Base-by-base conservation (phyloP, 2,888 invertebrate genomes). In the Diplolepis rosae region DNA sequence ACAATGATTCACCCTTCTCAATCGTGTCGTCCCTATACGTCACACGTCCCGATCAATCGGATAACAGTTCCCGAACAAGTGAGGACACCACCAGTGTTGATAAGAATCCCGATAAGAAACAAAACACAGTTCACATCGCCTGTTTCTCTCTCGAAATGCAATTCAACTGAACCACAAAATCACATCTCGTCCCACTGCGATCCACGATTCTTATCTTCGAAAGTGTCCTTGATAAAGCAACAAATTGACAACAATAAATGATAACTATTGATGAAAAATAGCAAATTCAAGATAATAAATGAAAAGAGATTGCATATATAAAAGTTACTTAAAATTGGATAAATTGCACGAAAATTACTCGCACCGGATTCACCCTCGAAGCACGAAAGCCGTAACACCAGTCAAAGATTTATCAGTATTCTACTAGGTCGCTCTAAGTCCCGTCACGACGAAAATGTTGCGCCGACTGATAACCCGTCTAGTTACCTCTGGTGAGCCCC, bases 391-490 rank as follows among this genome's bases (percentile, higher is more conserved):
- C 35, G 35, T 24, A 35, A 24, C 24, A 61, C 56, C 22, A 61
- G 35, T 61, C 35, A 24, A 35, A 22, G 56, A 35, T 61, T 61
- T 22, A 61, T 61, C 24, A 39, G 56, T 61, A 61, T 18, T 54
- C 54, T 54, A 56, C 39, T 39, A 61, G 61, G 22, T 61, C 39
- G 61, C 61, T 61, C 61, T 75, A 77, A 80, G 80, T 82, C 80
- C 83, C 83, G 83, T 80, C 84, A 86, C 84, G 86, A 87, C 85
- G 84, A 85, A 86, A 87, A 87, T 85, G 85, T 87, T 85, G 85
- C 82, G 84, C 84, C 84, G 87, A 88, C 87, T 88, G 87, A 88
- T 88, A 87, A 87, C 85, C 84, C 86, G 87, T 87, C 87, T 85
- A 87, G 87, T 88, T 87, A 86, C 83, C 85, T 84, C 80, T 80